Evolutionary conservation across 1,140 invertebrate species (phyloP).

Genomic region (Panagrolaimus sp.): DNA sequence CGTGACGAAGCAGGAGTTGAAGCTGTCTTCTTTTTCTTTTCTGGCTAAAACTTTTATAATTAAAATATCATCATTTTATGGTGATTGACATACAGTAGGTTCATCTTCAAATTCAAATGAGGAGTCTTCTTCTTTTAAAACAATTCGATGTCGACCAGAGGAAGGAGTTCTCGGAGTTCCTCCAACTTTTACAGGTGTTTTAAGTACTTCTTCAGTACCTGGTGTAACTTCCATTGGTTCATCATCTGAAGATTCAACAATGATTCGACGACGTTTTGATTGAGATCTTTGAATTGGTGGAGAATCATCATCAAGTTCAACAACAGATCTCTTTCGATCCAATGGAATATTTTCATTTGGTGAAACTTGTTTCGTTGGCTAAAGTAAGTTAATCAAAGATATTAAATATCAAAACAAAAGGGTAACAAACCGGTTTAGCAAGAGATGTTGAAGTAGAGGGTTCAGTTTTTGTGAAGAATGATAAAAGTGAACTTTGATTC

Average conservation of each 20-base stretch:
- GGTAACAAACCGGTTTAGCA: neutral
- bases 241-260: neutral
- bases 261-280: neutral
- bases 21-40: no score
- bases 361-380: neutral
- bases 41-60: no score
- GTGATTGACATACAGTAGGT: neutral
- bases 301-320: neutral
- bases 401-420: neutral
- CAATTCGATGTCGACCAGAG: neutral
- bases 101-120: neutral
- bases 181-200: neutral
- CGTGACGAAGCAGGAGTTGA: no score
- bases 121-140: neutral
- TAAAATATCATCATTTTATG: neutral
- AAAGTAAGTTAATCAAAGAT: no score
- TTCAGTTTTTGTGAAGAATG: neutral
- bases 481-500: neutral
- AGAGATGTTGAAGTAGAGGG: neutral
- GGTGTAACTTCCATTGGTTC: neutral
- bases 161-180: neutral
- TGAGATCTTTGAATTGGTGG: neutral
- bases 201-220: neutral
- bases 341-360: slow-evolving; percentile 2
- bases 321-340: neutral